Percentiles rank a stretch among this genome's conserved stretches.
Evolutionary conservation across 2,888 invertebrate genomes (phyloP).

Genomic region (Ectemnius cavifrons): DNA sequence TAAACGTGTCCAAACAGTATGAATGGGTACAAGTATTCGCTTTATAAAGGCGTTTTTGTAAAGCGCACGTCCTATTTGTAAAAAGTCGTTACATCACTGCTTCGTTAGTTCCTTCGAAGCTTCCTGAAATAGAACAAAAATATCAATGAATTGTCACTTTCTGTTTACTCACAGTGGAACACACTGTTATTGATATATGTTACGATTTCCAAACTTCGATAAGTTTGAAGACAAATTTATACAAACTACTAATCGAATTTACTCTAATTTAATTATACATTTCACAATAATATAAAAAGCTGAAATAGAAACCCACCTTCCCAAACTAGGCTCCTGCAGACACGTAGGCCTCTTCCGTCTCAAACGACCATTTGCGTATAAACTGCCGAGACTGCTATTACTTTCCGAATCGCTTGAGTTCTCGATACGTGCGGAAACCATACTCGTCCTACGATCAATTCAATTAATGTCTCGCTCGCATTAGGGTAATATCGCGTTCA

Average conservation of each 20-base stretch:
- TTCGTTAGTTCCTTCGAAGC: conserved; percentile 55
- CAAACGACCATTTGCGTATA: conserved; percentile 53
- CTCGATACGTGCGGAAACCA: neutral
- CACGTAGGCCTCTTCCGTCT: conserved; percentile 66
- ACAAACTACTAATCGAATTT: no score
- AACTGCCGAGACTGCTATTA: conserved; percentile 51
- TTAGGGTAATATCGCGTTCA: no score
- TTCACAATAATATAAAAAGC: neutral
- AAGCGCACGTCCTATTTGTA: no score
- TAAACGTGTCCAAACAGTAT: no score
- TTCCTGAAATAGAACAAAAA: conserved; percentile 56
- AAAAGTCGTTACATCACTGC: no score
- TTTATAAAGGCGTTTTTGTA: no score
- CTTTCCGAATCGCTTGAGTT: conserved; percentile 65
- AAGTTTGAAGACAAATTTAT: no score
- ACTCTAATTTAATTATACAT: no score
- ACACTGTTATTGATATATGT: no score
- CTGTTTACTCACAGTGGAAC: neutral
- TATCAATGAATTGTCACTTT: neutral
- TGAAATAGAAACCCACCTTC: conserved; percentile 54
- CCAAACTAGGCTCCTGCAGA: conserved; percentile 68
- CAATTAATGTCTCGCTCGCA: neutral
- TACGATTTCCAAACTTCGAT: no score
- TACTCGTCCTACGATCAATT: conserved; percentile 19
- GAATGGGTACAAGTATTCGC: no score